Conservation (phyloP, 2,797 vertebrate genomes). For the Fratercula arctica region DNA sequence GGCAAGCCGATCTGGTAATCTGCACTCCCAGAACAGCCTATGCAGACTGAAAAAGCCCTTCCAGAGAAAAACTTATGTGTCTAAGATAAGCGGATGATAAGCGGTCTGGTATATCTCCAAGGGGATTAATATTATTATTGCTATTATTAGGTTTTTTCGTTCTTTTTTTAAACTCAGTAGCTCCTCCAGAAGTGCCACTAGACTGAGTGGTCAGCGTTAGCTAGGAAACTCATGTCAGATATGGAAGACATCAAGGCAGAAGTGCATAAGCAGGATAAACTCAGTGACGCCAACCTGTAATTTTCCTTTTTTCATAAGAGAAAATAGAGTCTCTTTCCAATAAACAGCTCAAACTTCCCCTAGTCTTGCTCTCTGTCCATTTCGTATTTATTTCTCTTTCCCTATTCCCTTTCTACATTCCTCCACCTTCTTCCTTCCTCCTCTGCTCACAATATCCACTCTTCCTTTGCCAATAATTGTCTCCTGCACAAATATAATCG, state of each 20-base stretch:
- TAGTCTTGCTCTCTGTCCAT: background rate
- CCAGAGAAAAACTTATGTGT: background rate
- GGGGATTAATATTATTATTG: background rate
- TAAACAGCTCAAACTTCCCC: background rate
- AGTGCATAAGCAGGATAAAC: background rate
- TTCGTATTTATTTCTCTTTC: background rate
- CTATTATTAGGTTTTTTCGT: background rate
- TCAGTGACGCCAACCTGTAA: background rate
- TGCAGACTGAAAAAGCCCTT: background rate
- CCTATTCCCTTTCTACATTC: background rate
- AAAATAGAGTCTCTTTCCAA: background rate
- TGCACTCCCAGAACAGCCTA: background rate
- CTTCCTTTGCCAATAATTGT: background rate
- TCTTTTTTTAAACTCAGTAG: background rate
- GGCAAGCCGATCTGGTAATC: background rate
- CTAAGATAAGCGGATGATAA: background rate
- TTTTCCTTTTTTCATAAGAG: background rate
- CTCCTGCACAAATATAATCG: background rate
- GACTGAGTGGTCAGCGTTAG: background rate
- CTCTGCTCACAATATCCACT: background rate
- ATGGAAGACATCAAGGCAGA: background rate
- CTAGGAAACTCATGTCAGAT: background rate
- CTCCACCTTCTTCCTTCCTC: background rate
- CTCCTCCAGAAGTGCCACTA: background rate
- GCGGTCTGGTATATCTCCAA: background rate